A percentile compares a stretch with the other conserved stretches of the same genome.
These are phyloP conservation scores for Trichonephila inaurata DNA, from an alignment of 1,140 invertebrate species.

Conservation along the genomic window DNA sequence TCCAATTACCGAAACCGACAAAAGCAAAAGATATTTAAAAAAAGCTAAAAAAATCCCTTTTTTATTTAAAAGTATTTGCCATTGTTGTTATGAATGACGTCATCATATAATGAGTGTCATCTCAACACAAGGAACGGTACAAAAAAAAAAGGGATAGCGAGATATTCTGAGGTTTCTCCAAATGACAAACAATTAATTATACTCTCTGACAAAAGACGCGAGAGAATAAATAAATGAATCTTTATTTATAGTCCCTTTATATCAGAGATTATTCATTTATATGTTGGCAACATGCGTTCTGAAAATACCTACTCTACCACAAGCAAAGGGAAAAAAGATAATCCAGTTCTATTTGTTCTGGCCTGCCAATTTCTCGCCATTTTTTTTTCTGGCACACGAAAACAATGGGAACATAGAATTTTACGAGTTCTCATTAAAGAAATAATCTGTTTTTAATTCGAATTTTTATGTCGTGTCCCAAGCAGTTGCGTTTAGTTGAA, in stretches of 20 bases:
- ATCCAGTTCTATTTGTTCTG: background rate
- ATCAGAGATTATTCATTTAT: constrained; percentile 11
- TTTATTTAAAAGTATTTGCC: background rate
- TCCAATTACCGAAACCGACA: background rate
- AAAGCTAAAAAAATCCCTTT: background rate
- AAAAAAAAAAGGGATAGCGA: background rate
- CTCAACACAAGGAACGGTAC: background rate
- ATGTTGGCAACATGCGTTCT: background rate
- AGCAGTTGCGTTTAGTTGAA: no score
- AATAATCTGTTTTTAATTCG: background rate
- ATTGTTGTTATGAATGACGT: background rate
- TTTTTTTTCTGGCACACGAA: background rate
- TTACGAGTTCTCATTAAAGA: background rate
- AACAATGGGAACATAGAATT: background rate
- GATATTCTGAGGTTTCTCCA: background rate
- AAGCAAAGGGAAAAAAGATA: background rate
- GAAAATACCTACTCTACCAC: background rate
- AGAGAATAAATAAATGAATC: background rate
- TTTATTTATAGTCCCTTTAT: constrained; percentile 18
- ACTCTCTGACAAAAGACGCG: background rate
- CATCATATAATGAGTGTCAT: background rate
- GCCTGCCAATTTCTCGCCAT: background rate
- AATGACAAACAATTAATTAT: constrained; percentile 7
- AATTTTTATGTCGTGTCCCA: background rate
- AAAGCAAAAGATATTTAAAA: background rate